phyloP scores from a whole-genome alignment of 2,888 invertebrate genomes.

The Petrolisthes manimaculis region DNA sequence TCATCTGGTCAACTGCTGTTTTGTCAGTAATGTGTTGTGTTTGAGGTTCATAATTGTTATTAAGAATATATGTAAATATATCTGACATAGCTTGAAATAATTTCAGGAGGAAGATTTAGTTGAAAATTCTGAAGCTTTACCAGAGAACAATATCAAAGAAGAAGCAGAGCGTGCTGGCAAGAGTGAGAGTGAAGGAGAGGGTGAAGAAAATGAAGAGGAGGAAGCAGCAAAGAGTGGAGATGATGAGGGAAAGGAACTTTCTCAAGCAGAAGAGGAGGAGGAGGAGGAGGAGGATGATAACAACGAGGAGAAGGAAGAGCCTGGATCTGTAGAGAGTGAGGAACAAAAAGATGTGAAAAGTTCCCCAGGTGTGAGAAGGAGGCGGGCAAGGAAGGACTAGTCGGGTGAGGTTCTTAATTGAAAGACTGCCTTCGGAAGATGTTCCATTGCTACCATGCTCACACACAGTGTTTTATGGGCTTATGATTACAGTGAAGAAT shows the following conservation, averaged over 20 bases:
- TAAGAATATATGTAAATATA: too few relatives aligned
- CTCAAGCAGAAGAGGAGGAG: slow-evolving; percentile 42
- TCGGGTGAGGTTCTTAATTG: background rate
- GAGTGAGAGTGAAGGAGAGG: slow-evolving; percentile 39
- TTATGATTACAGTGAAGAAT: too few relatives aligned
- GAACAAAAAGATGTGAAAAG: slow-evolving; percentile 34
- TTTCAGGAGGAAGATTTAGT: slow-evolving; percentile 63
- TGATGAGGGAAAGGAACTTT: slow-evolving; percentile 41
- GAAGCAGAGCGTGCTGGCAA: slow-evolving; percentile 28
- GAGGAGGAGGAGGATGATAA: slow-evolving; percentile 31
- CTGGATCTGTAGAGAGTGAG: slow-evolving; percentile 22
- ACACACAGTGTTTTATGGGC: too few relatives aligned
- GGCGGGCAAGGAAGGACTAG: slow-evolving; percentile 63
- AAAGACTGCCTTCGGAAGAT: too few relatives aligned
- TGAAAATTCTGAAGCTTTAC: slow-evolving; percentile 48
- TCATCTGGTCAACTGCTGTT: too few relatives aligned
- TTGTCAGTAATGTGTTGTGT: too few relatives aligned
- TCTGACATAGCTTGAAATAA: too few relatives aligned
- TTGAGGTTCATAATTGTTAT: too few relatives aligned
- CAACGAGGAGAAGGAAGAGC: slow-evolving; percentile 43
- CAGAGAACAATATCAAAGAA: slow-evolving; percentile 29
- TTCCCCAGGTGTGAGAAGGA: slow-evolving; percentile 44
- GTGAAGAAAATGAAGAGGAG: slow-evolving; percentile 20
- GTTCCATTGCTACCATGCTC: too few relatives aligned
- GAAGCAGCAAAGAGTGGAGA: slow-evolving; percentile 15